phyloP scores from a whole-genome alignment of 2,888 invertebrate species.

The Cheilosia soror region DNA sequence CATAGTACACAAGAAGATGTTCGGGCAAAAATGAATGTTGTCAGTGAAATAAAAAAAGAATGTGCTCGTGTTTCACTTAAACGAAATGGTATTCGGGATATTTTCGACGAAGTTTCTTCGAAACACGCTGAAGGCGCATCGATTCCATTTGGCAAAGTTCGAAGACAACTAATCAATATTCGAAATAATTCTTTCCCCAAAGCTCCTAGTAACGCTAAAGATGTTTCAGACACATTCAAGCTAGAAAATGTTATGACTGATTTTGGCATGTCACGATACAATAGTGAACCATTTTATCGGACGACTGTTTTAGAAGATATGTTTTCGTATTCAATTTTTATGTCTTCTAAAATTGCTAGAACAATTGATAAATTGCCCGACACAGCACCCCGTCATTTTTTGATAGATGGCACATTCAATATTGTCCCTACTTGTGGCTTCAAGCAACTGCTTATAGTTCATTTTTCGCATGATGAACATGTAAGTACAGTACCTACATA shows the following conservation, averaged over 20 bases:
- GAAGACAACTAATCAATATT: not conserved
- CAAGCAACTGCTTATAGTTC: not conserved
- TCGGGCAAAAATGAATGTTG: not conserved
- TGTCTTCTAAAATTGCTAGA: conserved; percentile 8
- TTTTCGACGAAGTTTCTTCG: not conserved
- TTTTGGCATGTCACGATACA: conserved; percentile 1
- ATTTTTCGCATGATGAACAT: not conserved
- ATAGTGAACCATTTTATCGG: conserved; percentile 12
- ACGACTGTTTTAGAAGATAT: not conserved
- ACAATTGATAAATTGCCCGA: not conserved
- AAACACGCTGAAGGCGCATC: not conserved
- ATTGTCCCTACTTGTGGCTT: not conserved
- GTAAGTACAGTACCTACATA: not conserved
- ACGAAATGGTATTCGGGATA: not conserved
- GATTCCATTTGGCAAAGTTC: not conserved
- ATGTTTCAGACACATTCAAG: not conserved
- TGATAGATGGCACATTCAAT: not conserved
- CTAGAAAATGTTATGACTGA: not conserved
- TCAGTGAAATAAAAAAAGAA: not conserved
- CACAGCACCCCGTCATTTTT: not conserved
- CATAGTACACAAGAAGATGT: not conserved
- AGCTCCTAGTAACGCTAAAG: not conserved
- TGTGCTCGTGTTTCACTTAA: not conserved
- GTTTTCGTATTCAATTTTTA: not conserved
- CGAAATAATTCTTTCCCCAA: not conserved